Percentiles rank a stretch among this genome's conserved stretches.
phyloP scores from a whole-genome alignment of 2,113 vertebrate genomes.

The Amphiprion ocellaris region DNA sequence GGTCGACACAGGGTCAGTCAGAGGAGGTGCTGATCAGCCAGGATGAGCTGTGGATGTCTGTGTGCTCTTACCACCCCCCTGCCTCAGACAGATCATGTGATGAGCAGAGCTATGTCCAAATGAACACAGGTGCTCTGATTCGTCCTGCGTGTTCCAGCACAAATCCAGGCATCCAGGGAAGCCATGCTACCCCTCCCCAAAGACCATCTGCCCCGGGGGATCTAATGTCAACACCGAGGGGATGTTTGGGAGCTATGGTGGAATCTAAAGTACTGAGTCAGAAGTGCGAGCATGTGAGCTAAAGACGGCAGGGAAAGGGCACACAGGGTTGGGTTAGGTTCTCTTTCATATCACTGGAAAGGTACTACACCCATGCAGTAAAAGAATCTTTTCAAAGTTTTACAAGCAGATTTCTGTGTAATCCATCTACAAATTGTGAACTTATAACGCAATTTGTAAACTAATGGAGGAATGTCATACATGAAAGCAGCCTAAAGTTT shows the following conservation, averaged over 20 bases:
- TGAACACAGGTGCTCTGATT: slow-evolving; percentile 83
- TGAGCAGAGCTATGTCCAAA: slow-evolving; percentile 77
- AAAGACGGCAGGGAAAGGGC: slow-evolving; percentile 15
- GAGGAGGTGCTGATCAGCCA: slow-evolving; percentile 55
- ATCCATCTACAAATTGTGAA: slow-evolving; percentile 14
- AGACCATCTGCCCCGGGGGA: slow-evolving; percentile 77
- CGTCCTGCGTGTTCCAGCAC: slow-evolving; percentile 80
- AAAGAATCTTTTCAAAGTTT: background rate
- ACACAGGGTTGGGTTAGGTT: slow-evolving; percentile 17
- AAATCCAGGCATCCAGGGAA: slow-evolving; percentile 78
- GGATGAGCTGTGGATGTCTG: slow-evolving; percentile 39
- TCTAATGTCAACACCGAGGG: slow-evolving; percentile 79
- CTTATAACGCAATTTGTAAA: slow-evolving; percentile 1
- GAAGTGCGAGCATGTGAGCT: slow-evolving; percentile 37
- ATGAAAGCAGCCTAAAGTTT: slow-evolving; percentile 24
- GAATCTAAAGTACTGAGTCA: slow-evolving; percentile 73
- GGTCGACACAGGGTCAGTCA: slow-evolving; percentile 52
- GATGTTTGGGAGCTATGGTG: slow-evolving; percentile 68
- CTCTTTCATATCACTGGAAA: slow-evolving; percentile 26
- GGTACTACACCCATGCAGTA: background rate
- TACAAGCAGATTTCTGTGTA: background rate
- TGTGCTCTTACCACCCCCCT: background rate
- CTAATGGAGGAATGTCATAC: background rate
- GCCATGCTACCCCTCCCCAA: slow-evolving; percentile 59
- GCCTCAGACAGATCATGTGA: slow-evolving; percentile 64